A percentile compares a stretch with the other conserved stretches of the same genome.
phyloP scores from a whole-genome alignment of 2,797 vertebrate species.

The Neosalanx taihuensis region DNA sequence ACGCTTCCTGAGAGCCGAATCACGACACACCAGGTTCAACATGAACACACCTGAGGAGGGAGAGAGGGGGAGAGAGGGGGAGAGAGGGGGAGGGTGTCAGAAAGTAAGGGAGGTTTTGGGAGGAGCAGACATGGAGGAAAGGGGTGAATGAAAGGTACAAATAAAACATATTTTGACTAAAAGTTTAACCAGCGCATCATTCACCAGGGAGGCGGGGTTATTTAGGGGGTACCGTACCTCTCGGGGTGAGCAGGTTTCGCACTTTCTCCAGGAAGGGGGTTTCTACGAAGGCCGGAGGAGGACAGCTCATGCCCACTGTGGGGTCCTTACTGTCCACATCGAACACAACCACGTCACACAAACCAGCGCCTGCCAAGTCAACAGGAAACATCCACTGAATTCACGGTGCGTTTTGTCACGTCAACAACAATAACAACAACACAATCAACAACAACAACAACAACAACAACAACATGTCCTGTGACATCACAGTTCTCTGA shows the following conservation, averaged over 20 bases:
- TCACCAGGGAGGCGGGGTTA: background rate
- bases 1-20: slow-evolving; percentile 71
- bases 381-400: background rate
- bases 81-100: background rate
- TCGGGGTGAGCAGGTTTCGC: slow-evolving; percentile 75
- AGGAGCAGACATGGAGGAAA: background rate
- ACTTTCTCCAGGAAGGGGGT: slow-evolving; percentile 82
- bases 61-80: slow-evolving; percentile 4
- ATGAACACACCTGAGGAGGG: slow-evolving; percentile 77
- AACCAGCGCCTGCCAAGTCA: slow-evolving; percentile 60
- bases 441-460: too few species aligned
- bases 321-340: slow-evolving; percentile 95
- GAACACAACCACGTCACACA: slow-evolving; percentile 87
- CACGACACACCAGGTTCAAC: slow-evolving; percentile 85
- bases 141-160: background rate
- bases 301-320: slow-evolving; percentile 79
- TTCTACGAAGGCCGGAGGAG: slow-evolving; percentile 89
- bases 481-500: slow-evolving; percentile 34
- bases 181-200: background rate
- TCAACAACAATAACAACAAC: too few species aligned
- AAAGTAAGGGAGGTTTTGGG: slow-evolving; percentile 5
- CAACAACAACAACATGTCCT: slow-evolving; percentile 67
- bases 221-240: slow-evolving; percentile 69
- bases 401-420: slow-evolving; percentile 5
- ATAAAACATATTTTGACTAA: background rate